phyloP scores from a whole-genome alignment of 2,888 invertebrate genomes.

The Tortrix viridana region DNA sequence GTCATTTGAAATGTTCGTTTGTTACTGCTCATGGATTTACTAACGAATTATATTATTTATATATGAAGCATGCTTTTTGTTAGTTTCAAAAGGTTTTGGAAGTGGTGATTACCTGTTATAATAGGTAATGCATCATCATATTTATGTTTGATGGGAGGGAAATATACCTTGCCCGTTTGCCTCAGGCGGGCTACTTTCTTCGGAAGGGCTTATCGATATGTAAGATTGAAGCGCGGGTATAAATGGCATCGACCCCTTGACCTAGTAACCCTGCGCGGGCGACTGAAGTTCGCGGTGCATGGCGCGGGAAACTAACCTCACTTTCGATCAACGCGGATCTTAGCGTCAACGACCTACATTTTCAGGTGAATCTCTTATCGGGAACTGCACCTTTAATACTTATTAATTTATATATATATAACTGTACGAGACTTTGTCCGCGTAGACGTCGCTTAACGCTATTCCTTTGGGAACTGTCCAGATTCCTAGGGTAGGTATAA shows the following conservation, averaged over 20 bases:
- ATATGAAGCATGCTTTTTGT: not conserved
- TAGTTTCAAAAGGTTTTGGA: not conserved
- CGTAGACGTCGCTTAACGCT: no score
- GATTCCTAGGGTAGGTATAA: no score
- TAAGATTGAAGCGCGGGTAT: constrained; percentile 45
- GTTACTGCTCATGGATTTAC: constrained; percentile 9
- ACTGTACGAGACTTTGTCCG: no score
- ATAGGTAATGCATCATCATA: not conserved
- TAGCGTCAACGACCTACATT: constrained; percentile 30
- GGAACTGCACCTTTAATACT: not conserved
- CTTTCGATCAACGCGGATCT: constrained; percentile 73
- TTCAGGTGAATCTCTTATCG: constrained; percentile 1
- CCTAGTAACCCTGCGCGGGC: constrained; percentile 67
- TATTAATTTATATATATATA: not conserved
- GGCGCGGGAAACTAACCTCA: constrained; percentile 65
- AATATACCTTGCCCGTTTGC: constrained; percentile 16
- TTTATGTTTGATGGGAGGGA: constrained; percentile 11
- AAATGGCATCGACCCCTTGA: constrained; percentile 64
- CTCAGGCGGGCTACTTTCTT: constrained; percentile 39
- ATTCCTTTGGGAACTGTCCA: no score
- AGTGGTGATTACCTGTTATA: not conserved
- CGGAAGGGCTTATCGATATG: constrained; percentile 43
- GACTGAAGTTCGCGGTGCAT: constrained; percentile 60
- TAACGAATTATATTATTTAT: not conserved
- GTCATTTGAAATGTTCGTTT: constrained; percentile 27